Evolutionary conservation across 2,888 invertebrate species (phyloP), one percentile per base, ranked within the genome.

Genomic region (Lathronympha strigana): DNA sequence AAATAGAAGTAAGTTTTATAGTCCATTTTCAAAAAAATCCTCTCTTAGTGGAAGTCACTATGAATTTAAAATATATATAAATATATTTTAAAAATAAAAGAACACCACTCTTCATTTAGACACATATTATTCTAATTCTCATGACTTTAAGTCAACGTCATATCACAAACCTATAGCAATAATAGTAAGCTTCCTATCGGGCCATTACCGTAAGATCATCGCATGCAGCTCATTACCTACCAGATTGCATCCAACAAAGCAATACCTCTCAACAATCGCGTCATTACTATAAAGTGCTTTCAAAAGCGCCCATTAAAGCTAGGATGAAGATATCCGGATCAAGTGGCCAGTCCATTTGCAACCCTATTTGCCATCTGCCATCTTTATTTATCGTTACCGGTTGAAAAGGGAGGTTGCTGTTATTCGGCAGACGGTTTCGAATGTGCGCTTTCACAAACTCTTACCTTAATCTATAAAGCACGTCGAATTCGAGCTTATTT

Each of bases 261-360:
- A 53, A 66, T 66, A 62, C 55, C 64, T 64, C 53, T 62, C 66
- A 62, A 62, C 61, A 66, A 64, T 62, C 62, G 55, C 66, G 53
- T 66, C 62, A 64, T 67, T 64, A 67, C 67, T 64, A 64, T 64
- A 64, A 67, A 67, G 63, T 67, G 67, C 60, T 58, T 63, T 63
- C 64, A 58, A 63, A 67, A 67, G 67, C 64, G 36, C 50, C 67
- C 67, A 67, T 67, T 67, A 67, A 60, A 64, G 67, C 60, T 15
- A 31, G 61, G 60, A 67, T 64, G 67, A 67, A 58, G 60, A 67
- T 64, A 61, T 67, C 67, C 63, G 53, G 67, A 60, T 67, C 63
- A 60, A 66, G 53, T 66, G 45, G 45, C n/a, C 50, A 36, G 40
- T 64, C 58, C 23, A 61, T 54, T 61, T 38, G 17, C 49, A 49